Evolutionary conservation across 2,888 invertebrate genomes (phyloP), one percentile per base, ranked within the genome.

Genomic region (Cylindroiulus punctatus): DNA sequence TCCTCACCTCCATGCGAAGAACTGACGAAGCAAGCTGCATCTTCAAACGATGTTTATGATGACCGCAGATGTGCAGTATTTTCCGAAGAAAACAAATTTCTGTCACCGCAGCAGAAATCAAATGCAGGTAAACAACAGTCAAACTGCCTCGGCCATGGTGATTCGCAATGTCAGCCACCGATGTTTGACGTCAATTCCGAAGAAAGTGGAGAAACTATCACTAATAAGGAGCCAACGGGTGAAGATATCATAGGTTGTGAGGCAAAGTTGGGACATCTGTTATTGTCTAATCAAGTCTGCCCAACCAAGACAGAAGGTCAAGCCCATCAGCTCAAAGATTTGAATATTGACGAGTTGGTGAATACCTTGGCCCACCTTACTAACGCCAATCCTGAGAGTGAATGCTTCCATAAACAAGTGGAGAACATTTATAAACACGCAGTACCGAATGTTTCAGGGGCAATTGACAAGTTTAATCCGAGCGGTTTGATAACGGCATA

Each of bases 341-440:
- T 57, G 7, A 84, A 84, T 47, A 12, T 32, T 1, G 22, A 8
- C 30, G 44, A 47, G 36, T 44, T 57, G 26, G 84, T 30, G 22
- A 84, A 84, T 36, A 44, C 47, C n/a, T 52, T 84, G 32, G 42
- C 47, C 32, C 52, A 76, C 14, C 76, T 76, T 76, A 76, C 76
- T 14, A 22, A 26, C 30, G 30, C 0, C 30, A 30, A 30, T 30
- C 30, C 76, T 76, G 76, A 30, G 30, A 30, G 26, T 12, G 76
- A 76, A 76, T 12, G 30, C 30, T 76, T 76, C 30, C 76, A 76
- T 14, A 30, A 76, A 2, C 76, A 76, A 1, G 30, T 76, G 26
- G 12, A 76, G 76, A 30, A 30, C 22, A 76, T 76, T 12, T 76
- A 76, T 14, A 76, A 76, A 30, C 12, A 76, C 14, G 76, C 30